Percentiles rank a stretch among this genome's conserved stretches.
Evolutionary conservation across 2,888 invertebrate genomes (phyloP).

Genomic region (Xestoiulus laeticollis): DNA sequence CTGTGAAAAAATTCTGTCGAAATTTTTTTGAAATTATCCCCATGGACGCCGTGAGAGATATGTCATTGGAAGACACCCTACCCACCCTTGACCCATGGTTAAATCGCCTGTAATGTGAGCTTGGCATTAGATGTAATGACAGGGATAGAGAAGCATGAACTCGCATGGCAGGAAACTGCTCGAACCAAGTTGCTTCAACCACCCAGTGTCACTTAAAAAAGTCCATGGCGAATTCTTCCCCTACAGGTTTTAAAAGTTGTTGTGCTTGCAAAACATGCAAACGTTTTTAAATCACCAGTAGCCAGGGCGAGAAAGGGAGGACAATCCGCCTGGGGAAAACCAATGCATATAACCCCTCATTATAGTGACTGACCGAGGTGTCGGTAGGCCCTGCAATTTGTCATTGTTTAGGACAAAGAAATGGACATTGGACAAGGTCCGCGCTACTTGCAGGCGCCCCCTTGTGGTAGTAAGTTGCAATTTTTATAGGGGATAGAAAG

Average conservation of each 20-base stretch:
- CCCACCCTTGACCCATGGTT: neutral
- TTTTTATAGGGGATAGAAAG: no score
- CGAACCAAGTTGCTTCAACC: neutral
- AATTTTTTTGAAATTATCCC: neutral
- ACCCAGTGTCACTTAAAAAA: neutral
- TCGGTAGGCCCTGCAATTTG: neutral
- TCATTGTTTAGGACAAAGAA: neutral
- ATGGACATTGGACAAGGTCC: no score
- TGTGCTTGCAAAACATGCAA: neutral
- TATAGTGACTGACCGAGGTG: no score
- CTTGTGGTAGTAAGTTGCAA: no score
- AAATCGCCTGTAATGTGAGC: neutral
- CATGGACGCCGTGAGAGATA: neutral
- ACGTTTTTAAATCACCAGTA: neutral
- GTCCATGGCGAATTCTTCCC: neutral
- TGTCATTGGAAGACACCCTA: neutral
- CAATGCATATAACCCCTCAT: neutral
- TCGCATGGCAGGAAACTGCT: neutral
- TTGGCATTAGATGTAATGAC: neutral
- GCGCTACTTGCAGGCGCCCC: no score
- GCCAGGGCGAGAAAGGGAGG: neutral
- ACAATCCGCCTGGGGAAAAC: neutral
- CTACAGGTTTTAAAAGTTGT: neutral
- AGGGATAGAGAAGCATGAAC: neutral
- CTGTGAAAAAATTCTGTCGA: neutral